Base-by-base conservation (phyloP, 2,888 invertebrate genomes). In the Pilophorus perplexus region DNA sequence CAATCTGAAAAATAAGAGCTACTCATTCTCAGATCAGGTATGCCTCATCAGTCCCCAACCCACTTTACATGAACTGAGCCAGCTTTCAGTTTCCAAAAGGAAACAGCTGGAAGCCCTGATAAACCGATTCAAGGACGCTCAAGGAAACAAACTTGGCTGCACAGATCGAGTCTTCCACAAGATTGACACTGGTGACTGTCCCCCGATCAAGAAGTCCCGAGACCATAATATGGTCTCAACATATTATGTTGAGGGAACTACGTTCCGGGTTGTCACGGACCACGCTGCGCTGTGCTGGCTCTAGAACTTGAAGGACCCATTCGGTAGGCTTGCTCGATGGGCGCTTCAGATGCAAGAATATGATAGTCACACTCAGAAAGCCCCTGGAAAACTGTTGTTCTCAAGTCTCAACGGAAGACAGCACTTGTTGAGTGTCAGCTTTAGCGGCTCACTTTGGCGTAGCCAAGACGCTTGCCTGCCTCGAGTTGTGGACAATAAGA, bases 281-380 rank as follows among this genome's bases (percentile, higher is more conserved):
- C 50, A 71, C 52, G 2, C 73, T 74, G 0, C 70, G 22, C 54
- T 74, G 0, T 20, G 60, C 0, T 74, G 73, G 74, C 46, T 73
- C 2, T 67, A 67, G n/a, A 70, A 64, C 16, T 33, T 72, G 3
- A 71, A 73, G 4, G 67, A 72, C 25, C 74, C 73, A 0, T 46
- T 44, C 0, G 72, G 73, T 6, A 50, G 71, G n/a, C 18, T 74
- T 37, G 72, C 72, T 0, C 22, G 73, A 3, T 73, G 73, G 73
- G 69, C 71, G 0, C 33, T n/a, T n/a, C n/a, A n/a, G n/a, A n/a
- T n/a, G n/a, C n/a, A n/a, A n/a, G n/a, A n/a, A n/a, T n/a, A n/a
- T n/a, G n/a, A n/a, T n/a, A n/a, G n/a, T n/a, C n/a, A n/a, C n/a
- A n/a, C n/a, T n/a, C n/a, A n/a, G n/a, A n/a, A n/a, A n/a, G n/a